phyloP scores from a whole-genome alignment of 2,888 invertebrate genomes.

The Eupsilia transversa region DNA sequence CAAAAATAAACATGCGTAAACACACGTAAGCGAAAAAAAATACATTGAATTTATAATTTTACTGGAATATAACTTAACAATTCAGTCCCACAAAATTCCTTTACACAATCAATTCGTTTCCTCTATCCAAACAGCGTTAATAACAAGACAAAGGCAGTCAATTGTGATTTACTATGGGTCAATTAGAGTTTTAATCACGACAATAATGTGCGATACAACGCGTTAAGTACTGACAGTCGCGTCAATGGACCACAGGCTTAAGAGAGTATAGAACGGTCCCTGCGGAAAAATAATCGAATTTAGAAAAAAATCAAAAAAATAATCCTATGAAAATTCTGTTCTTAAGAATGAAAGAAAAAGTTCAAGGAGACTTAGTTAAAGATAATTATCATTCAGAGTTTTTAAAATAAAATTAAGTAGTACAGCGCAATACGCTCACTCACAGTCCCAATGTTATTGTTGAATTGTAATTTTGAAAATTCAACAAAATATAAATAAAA shows the following conservation, averaged over 20 bases:
- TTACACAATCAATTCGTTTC: slow-evolving; percentile 52
- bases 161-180: slow-evolving; percentile 90
- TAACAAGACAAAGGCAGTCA: slow-evolving; percentile 81
- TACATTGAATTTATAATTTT: neutral
- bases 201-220: slow-evolving; percentile 87
- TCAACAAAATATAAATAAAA: too few species aligned
- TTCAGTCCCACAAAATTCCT: slow-evolving; percentile 27
- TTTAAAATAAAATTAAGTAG: too few species aligned
- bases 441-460: too few species aligned
- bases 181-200: slow-evolving; percentile 90
- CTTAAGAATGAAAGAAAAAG: neutral
- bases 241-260: slow-evolving; percentile 76
- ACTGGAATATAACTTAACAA: slow-evolving; percentile 1
- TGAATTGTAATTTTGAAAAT: too few species aligned
- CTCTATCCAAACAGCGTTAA: slow-evolving; percentile 76
- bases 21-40: neutral
- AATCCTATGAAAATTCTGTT: neutral
- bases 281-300: neutral
- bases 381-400: neutral
- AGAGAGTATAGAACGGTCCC: slow-evolving; percentile 28
- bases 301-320: neutral
- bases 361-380: neutral
- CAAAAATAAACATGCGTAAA: too few species aligned
- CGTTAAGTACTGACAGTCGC: slow-evolving; percentile 85
- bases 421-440: too few species aligned